Conservation (phyloP, 2,888 invertebrate species). For the Apamea anceps region DNA sequence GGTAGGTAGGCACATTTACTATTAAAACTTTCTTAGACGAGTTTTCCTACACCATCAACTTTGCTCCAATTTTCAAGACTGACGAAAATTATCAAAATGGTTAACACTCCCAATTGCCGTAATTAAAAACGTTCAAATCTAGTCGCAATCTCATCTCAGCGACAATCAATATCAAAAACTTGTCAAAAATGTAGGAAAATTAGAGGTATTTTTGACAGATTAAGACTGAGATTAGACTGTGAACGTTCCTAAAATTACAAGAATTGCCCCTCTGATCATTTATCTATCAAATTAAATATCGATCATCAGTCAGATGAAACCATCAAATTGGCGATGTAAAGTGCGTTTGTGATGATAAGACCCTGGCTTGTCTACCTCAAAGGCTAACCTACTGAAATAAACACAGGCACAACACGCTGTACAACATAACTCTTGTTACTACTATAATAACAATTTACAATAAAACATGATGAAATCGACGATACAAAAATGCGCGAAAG, state of each 20-base stretch:
- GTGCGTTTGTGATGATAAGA: neutral
- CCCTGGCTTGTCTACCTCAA: neutral
- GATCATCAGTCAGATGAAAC: neutral
- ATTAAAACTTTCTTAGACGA: neutral
- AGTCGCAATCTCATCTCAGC: too few relatives aligned
- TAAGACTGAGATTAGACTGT: too few relatives aligned
- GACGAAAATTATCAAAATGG: neutral
- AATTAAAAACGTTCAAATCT: too few relatives aligned
- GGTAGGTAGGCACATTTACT: neutral
- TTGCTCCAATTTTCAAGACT: neutral
- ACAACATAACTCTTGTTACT: conserved; percentile 36
- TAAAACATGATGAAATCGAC: conserved; percentile 48
- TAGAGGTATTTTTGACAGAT: too few relatives aligned
- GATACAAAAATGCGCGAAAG: conserved; percentile 55
- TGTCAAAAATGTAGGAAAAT: too few relatives aligned
- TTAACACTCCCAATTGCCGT: too few relatives aligned
- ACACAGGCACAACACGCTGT: conserved; percentile 24
- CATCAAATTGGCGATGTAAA: neutral
- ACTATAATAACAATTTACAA: conserved; percentile 49
- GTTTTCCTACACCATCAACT: neutral
- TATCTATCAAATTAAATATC: neutral
- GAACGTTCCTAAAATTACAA: too few relatives aligned
- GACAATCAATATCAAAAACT: too few relatives aligned
- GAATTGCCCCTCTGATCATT: neutral
- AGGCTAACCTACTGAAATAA: conserved; percentile 18